Conservation (phyloP, 2,797 vertebrate genomes). For the Carcharodon carcharias region DNA sequence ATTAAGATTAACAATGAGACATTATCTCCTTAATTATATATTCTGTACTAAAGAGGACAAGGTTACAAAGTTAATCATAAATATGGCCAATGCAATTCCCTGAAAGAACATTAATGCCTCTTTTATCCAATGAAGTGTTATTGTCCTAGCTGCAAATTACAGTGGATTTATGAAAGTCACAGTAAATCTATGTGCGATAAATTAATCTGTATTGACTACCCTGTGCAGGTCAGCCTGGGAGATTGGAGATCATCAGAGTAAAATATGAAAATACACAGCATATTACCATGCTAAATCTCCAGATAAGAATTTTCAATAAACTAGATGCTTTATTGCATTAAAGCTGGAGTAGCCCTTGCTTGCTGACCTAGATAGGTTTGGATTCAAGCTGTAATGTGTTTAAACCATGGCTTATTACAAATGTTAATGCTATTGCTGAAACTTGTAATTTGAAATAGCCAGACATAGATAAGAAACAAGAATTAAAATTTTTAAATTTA, state of each 20-base stretch:
- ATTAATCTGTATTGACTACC: conserved; percentile 60
- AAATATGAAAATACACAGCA: conserved; percentile 71
- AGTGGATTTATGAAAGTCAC: conserved; percentile 63
- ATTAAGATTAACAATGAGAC: conserved; percentile 37
- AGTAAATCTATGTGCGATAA: conserved; percentile 64
- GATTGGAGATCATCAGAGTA: conserved; percentile 63
- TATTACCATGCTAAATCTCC: conserved; percentile 70
- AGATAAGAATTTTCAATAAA: conserved; percentile 73
- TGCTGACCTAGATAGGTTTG: conserved; percentile 31
- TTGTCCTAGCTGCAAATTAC: conserved; percentile 65
- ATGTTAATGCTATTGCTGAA: conserved; percentile 27
- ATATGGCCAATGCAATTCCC: conserved; percentile 54
- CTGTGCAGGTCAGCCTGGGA: conserved; percentile 59
- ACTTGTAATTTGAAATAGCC: conserved; percentile 33
- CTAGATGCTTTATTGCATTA: conserved; percentile 54
- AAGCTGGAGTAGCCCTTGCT: neutral
- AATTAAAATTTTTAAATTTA: neutral
- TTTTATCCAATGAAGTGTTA: conserved; percentile 59
- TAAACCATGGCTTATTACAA: conserved; percentile 35
- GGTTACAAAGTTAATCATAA: conserved; percentile 59
- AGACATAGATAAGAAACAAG: conserved; percentile 28
- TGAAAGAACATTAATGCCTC: conserved; percentile 60
- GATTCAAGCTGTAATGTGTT: conserved; percentile 11
- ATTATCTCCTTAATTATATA: conserved; percentile 54
- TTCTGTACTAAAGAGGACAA: conserved; percentile 53